phyloP scores from a whole-genome alignment of 1,140 invertebrate species.

The Meteorus sp. region DNA sequence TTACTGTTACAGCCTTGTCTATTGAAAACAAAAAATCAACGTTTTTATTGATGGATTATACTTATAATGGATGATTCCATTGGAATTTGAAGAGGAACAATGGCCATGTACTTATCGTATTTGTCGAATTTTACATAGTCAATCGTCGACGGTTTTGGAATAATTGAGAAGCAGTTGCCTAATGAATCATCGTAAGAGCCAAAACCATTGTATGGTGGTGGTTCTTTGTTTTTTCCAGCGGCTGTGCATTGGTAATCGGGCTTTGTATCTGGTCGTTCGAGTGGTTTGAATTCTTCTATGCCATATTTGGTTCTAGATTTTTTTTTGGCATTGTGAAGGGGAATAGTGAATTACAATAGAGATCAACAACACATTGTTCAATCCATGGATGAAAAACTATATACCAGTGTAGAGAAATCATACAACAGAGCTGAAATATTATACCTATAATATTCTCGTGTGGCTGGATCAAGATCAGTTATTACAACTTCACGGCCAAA shows the following conservation, averaged over 20 bases:
- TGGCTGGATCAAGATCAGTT: conserved; percentile 84
- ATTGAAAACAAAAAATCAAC: conserved; percentile 32
- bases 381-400: too few relatives aligned
- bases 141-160: conserved; percentile 74
- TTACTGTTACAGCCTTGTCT: conserved; percentile 74
- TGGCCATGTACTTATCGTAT: conserved; percentile 67
- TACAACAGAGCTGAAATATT: not conserved
- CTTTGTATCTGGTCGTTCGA: conserved; percentile 55
- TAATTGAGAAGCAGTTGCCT: conserved; percentile 76
- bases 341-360: conserved; percentile 22
- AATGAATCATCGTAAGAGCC: conserved; percentile 86
- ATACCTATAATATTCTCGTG: conserved; percentile 82
- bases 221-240: conserved; percentile 64
- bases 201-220: conserved; percentile 88
- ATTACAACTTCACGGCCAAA: conserved; percentile 80
- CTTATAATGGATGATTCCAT: not conserved
- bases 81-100: not conserved
- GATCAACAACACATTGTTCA: too few relatives aligned
- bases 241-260: conserved; percentile 45
- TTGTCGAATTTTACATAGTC: conserved; percentile 81
- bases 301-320: conserved; percentile 48
- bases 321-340: too few relatives aligned
- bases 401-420: not conserved
- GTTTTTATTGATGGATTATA: conserved; percentile 1
- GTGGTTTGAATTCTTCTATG: conserved; percentile 64